A percentile compares a stretch with the other conserved stretches of the same genome.
These are phyloP conservation scores for Lepus townsendii DNA, from an alignment of 2,797 vertebrate genomes.

Conservation along the genomic window DNA sequence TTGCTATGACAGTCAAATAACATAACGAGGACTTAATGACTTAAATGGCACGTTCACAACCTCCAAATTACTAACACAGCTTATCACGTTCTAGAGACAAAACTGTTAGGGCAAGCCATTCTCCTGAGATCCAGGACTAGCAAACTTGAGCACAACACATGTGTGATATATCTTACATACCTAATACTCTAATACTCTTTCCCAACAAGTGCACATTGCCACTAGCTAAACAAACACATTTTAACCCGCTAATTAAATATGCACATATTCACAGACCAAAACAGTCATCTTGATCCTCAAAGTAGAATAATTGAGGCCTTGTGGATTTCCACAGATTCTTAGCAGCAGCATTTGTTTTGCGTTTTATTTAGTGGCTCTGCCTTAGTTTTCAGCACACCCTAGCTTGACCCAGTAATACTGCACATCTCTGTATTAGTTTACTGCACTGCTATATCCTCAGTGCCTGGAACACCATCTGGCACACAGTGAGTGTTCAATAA, in stretches of 20 bases:
- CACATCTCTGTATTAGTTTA: background rate
- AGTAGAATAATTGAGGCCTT: background rate
- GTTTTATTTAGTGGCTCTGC: background rate
- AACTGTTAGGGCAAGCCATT: constrained; percentile 59
- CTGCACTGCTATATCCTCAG: constrained; percentile 28
- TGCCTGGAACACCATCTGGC: background rate
- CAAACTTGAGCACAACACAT: constrained; percentile 46
- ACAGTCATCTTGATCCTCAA: background rate
- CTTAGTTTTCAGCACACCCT: constrained; percentile 1
- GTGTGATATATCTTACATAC: background rate
- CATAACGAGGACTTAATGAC: constrained; percentile 45
- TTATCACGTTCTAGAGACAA: constrained; percentile 60
- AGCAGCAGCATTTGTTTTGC: constrained; percentile 34
- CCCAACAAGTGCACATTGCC: background rate
- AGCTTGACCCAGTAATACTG: background rate
- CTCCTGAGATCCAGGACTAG: background rate
- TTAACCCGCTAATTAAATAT: constrained; percentile 40
- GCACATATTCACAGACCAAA: constrained; percentile 2
- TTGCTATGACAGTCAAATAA: constrained; percentile 40
- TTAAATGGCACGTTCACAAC: constrained; percentile 68
- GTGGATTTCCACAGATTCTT: constrained; percentile 21
- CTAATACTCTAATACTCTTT: constrained; percentile 32
- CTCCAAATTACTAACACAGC: constrained; percentile 63
- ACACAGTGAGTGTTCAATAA: constrained; percentile 53
- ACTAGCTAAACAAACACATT: constrained; percentile 48